These are phyloP conservation scores for Eublepharis macularius DNA, from an alignment of 2,113 vertebrate genomes.

Conservation along the genomic window DNA sequence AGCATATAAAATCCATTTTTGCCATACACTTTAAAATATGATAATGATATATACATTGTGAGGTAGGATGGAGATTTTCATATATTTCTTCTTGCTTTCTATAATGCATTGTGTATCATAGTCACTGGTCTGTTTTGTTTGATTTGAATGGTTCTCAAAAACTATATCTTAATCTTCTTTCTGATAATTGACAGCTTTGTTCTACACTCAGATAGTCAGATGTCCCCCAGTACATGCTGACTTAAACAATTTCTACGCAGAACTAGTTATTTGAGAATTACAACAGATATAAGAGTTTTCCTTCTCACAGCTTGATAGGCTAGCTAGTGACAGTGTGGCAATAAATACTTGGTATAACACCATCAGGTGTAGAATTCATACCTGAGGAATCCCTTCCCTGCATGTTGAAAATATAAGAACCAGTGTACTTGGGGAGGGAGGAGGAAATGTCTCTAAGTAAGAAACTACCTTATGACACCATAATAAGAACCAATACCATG, in stretches of 20 bases:
- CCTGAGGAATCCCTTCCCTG: background rate
- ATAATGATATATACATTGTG: background rate
- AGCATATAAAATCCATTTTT: constrained; percentile 17
- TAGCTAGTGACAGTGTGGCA: too few relatives aligned
- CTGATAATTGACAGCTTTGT: background rate
- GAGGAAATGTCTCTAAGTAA: background rate
- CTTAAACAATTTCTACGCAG: background rate
- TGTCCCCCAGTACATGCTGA: background rate
- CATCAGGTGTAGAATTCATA: background rate
- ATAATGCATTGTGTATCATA: background rate
- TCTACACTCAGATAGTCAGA: background rate
- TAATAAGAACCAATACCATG: background rate
- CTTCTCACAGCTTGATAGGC: background rate
- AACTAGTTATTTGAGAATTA: background rate
- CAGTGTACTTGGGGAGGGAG: background rate
- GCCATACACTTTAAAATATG: constrained; percentile 21
- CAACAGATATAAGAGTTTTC: background rate
- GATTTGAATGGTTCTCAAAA: background rate
- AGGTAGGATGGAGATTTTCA: background rate
- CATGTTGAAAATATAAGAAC: background rate
- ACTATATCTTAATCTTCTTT: background rate
- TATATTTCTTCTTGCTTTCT: background rate
- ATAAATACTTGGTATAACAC: background rate
- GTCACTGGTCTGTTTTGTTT: background rate
- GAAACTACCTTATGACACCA: background rate